Evolutionary conservation across 1,140 invertebrate species (phyloP).

Genomic region (Zaprionus davidi): DNA sequence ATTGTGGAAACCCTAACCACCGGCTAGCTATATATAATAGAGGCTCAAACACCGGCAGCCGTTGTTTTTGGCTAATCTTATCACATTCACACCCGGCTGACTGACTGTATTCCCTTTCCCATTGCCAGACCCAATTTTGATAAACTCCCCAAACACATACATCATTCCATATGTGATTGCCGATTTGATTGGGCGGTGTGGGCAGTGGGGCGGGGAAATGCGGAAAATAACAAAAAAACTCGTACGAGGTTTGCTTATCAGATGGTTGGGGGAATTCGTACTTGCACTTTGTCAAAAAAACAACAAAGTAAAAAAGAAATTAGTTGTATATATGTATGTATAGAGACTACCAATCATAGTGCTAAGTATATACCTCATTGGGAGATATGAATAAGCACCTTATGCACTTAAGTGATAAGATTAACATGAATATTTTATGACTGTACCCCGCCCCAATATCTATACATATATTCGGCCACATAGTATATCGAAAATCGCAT

Average conservation of each 20-base stretch:
- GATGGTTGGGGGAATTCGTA: constrained; percentile 1
- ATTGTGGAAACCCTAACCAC: constrained; percentile 44
- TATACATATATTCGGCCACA: neutral
- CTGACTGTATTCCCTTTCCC: constrained; percentile 49
- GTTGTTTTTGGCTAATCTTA: constrained; percentile 68
- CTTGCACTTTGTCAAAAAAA: constrained; percentile 12
- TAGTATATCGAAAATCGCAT: constrained; percentile 19
- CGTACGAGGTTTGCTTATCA: constrained; percentile 18
- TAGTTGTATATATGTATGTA: neutral
- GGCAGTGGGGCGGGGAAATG: neutral
- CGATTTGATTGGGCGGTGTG: constrained; percentile 20
- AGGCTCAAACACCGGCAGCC: constrained; percentile 34
- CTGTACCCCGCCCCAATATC: constrained; percentile 16
- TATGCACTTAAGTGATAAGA: constrained; percentile 62
- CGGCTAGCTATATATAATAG: constrained; percentile 61
- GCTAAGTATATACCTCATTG: constrained; percentile 27
- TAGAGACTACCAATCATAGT: constrained; percentile 30
- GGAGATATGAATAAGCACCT: constrained; percentile 32
- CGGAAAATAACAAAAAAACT: constrained; percentile 6
- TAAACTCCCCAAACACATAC: constrained; percentile 31
- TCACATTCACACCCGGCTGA: constrained; percentile 31
- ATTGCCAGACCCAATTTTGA: neutral
- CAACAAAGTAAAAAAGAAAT: neutral
- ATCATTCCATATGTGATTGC: constrained; percentile 24
- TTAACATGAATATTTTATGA: constrained; percentile 55